A percentile compares a stretch with the other conserved stretches of the same genome.
These are phyloP conservation scores for Gymnoscopelus braueri DNA, from an alignment of 2,797 vertebrate species.

Conservation along the genomic window DNA sequence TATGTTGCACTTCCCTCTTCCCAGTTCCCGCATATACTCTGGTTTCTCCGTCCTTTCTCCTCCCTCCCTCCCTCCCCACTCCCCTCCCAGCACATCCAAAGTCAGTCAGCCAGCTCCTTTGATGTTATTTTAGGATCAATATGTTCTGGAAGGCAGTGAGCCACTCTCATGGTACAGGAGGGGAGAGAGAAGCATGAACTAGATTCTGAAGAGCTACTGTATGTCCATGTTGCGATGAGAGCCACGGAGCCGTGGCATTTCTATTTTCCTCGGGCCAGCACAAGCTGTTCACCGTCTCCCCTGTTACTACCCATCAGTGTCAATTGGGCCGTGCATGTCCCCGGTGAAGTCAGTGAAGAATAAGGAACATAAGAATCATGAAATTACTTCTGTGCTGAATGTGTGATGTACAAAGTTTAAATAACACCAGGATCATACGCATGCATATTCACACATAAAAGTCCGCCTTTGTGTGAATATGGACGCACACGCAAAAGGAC, in stretches of 20 bases:
- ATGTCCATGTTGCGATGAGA: conserved; percentile 18
- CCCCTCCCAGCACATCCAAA: conserved; percentile 54
- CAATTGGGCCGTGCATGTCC: too few relatives aligned
- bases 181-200: conserved; percentile 52
- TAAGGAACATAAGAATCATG: too few relatives aligned
- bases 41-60: conserved; percentile 33
- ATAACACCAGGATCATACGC: not conserved
- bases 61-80: conserved; percentile 18
- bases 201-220: conserved; percentile 56
- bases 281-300: conserved; percentile 22
- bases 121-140: conserved; percentile 82
- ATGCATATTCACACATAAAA: not conserved
- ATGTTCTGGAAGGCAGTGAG: conserved; percentile 72
- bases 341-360: too few relatives aligned
- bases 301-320: too few relatives aligned
- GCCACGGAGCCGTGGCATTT: conserved; percentile 34
- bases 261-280: conserved; percentile 21
- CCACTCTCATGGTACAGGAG: conserved; percentile 54
- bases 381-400: too few relatives aligned
- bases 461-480: not conserved
- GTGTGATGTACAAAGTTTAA: too few relatives aligned
- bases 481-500: too few relatives aligned
- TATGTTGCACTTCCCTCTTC: conserved; percentile 4
- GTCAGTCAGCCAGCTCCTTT: conserved; percentile 67
- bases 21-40: conserved; percentile 8